phyloP scores from a whole-genome alignment of 2,113 vertebrate genomes.

The Mystacornis crossleyi region DNA sequence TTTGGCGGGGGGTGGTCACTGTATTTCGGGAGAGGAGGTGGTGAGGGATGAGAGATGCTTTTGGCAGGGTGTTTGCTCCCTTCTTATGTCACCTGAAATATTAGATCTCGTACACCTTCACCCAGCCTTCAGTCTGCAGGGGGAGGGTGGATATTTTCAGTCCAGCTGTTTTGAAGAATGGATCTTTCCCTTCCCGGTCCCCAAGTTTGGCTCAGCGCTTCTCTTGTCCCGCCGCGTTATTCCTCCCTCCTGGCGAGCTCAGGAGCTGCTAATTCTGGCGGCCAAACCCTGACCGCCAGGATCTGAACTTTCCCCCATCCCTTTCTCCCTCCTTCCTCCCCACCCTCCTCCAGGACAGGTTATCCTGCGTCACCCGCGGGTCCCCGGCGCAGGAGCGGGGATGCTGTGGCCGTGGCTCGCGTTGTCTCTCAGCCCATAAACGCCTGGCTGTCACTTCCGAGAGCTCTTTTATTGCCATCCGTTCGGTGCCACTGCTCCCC shows the following conservation, averaged over 20 bases:
- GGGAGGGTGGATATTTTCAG: background rate
- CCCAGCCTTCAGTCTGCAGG: background rate
- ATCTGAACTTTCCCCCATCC: background rate
- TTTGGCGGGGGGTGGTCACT: background rate
- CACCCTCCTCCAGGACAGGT: background rate
- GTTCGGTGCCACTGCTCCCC: background rate
- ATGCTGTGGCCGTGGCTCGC: background rate
- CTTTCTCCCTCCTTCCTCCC: background rate
- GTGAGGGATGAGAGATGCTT: background rate
- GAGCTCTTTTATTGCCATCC: background rate
- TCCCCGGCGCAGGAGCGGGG: background rate
- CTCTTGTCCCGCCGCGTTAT: background rate
- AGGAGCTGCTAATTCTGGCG: background rate
- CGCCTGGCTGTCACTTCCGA: background rate
- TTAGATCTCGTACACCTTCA: background rate
- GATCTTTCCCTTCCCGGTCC: background rate
- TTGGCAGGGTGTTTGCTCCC: background rate
- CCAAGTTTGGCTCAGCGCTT: background rate
- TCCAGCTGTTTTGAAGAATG: background rate
- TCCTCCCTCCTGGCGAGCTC: background rate
- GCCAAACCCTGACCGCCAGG: background rate
- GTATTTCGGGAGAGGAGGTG: background rate
- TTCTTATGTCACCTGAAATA: conserved; percentile 9
- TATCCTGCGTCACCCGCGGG: background rate
- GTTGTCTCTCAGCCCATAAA: background rate